A percentile compares a stretch with the other conserved stretches of the same genome.
Evolutionary conservation across 1,140 invertebrate genomes (phyloP).

Genomic region (Aphidius ervi): DNA sequence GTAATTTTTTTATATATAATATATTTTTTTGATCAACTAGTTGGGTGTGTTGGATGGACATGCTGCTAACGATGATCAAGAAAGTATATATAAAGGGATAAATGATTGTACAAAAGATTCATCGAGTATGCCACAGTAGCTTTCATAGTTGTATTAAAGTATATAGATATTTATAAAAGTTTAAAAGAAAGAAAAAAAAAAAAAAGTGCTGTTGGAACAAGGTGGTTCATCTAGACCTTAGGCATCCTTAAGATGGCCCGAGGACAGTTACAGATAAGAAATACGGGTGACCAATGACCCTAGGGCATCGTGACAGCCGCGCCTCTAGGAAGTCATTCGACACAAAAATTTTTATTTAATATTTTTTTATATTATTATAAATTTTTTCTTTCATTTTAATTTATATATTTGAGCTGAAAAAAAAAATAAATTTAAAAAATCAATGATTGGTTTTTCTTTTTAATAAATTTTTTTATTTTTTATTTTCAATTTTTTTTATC

Average conservation of each 20-base stretch:
- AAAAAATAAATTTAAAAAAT: too few relatives aligned
- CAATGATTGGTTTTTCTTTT: too few relatives aligned
- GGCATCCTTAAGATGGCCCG: constrained; percentile 18
- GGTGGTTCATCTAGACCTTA: not conserved
- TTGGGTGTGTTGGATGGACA: not conserved
- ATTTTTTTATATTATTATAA: too few relatives aligned
- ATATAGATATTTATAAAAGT: constrained; percentile 1
- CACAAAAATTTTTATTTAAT: constrained; percentile 20
- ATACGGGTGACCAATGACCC: constrained; percentile 42
- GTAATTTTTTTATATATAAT: not conserved
- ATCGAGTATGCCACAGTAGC: constrained; percentile 5
- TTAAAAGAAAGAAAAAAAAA: not conserved
- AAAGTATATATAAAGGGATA: not conserved
- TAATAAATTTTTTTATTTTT: too few relatives aligned
- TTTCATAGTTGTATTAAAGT: not conserved
- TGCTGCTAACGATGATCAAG: not conserved
- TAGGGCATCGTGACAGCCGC: constrained; percentile 45
- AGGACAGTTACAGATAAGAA: constrained; percentile 39
- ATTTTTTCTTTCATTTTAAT: too few relatives aligned
- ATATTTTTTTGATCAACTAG: not conserved
- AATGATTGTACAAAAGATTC: not conserved
- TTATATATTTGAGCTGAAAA: too few relatives aligned
- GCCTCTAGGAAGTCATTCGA: constrained; percentile 47
- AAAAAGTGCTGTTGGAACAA: constrained; percentile 2
- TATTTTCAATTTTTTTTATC: too few relatives aligned